Conservation (phyloP, 2,113 vertebrate genomes). For the Craseonycteris thonglongyai region DNA sequence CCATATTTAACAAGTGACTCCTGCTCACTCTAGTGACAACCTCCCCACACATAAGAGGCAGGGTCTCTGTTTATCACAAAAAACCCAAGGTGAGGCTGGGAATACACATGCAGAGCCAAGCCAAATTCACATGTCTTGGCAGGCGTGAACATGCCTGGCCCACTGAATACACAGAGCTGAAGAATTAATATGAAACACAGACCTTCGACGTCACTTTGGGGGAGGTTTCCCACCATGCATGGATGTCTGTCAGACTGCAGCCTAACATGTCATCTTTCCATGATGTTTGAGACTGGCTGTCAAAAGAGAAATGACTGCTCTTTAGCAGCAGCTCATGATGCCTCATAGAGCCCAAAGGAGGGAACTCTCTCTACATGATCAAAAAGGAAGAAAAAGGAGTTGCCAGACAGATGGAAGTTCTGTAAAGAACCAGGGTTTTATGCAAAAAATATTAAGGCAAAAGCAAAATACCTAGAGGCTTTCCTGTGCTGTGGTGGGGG, state of each 20-base stretch:
- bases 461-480: conserved; percentile 44
- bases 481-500: background rate
- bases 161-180: background rate
- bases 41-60: background rate
- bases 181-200: conserved; percentile 7
- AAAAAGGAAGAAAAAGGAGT: conserved; percentile 32
- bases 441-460: background rate
- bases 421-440: background rate
- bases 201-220: background rate
- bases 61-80: conserved; percentile 54
- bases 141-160: conserved; percentile 22
- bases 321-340: background rate
- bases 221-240: background rate
- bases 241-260: background rate
- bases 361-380: background rate
- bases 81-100: background rate
- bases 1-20: conserved; percentile 62
- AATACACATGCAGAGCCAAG: conserved; percentile 5
- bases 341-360: background rate
- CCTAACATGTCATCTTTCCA: background rate
- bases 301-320: background rate
- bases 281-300: background rate
- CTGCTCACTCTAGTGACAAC: conserved; percentile 36
- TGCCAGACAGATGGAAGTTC: background rate
- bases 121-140: conserved; percentile 32